These are phyloP conservation scores for Diaphora mendica DNA, from an alignment of 2,888 invertebrate genomes.

Conservation along the genomic window DNA sequence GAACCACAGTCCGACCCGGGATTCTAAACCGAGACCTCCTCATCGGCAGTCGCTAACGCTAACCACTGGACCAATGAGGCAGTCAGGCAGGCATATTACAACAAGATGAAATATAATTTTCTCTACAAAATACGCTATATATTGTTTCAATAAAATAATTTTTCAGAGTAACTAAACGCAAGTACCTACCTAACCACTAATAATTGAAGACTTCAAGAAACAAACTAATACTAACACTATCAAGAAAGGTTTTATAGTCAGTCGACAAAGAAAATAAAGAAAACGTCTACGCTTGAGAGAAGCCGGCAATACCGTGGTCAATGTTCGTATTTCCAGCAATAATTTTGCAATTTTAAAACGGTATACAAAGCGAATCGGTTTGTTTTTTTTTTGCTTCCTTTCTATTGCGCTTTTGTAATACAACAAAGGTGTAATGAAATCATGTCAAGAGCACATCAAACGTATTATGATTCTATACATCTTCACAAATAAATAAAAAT, in stretches of 20 bases:
- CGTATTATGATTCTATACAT: background rate
- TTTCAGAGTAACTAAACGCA: background rate
- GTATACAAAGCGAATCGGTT: slow-evolving; percentile 30
- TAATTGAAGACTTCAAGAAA: background rate
- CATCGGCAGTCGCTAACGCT: too few species aligned
- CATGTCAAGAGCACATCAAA: background rate
- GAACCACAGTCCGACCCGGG: too few species aligned
- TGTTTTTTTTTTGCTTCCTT: slow-evolving; percentile 27
- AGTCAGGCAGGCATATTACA: too few species aligned
- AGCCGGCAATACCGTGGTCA: slow-evolving; percentile 54
- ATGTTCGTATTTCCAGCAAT: slow-evolving; percentile 54
- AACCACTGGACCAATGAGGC: too few species aligned
- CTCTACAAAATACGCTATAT: background rate
- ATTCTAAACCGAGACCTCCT: too few species aligned
- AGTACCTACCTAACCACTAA: background rate
- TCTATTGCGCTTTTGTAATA: slow-evolving; percentile 31
- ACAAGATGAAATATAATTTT: too few species aligned
- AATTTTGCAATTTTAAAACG: slow-evolving; percentile 47
- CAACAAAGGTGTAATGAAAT: slow-evolving; percentile 39
- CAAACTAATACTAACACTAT: background rate
- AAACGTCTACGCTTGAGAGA: slow-evolving; percentile 41
- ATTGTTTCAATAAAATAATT: background rate
- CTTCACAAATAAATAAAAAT: too few species aligned
- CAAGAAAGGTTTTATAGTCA: background rate
- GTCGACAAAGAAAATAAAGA: slow-evolving; percentile 57